Conservation (phyloP, 2,888 invertebrate genomes). For the Cantharis rufa region DNA sequence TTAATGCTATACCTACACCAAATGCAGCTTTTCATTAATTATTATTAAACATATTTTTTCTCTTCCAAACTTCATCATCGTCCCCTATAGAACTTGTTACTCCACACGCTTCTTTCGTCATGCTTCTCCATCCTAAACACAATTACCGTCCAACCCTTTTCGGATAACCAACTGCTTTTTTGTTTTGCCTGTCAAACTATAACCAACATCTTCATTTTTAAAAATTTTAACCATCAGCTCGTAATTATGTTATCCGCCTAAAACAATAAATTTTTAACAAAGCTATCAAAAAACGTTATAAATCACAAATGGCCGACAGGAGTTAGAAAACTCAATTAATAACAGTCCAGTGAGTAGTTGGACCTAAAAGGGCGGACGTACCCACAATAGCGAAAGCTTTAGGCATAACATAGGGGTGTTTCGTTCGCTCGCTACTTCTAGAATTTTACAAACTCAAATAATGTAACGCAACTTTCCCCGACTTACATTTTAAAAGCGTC, state of each 20-base stretch:
- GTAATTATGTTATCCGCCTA: conserved; percentile 40
- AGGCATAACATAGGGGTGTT: conserved; percentile 36
- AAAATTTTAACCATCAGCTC: background rate
- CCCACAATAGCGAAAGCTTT: conserved; percentile 45
- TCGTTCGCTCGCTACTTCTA: conserved; percentile 14
- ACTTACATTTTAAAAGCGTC: background rate
- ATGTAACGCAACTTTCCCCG: background rate
- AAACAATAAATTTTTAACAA: conserved; percentile 39
- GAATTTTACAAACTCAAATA: background rate
- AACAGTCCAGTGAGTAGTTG: conserved; percentile 34
- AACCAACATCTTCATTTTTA: background rate
- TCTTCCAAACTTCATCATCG: background rate
- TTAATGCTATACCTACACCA: conserved; percentile 4
- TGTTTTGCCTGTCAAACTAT: background rate
- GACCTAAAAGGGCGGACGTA: conserved; percentile 45
- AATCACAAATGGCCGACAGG: conserved; percentile 46
- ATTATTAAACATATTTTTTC: background rate
- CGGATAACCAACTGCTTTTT: background rate
- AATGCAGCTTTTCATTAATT: background rate
- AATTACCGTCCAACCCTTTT: background rate
- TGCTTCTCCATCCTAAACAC: background rate
- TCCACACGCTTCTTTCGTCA: conserved; percentile 1
- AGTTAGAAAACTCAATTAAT: conserved; percentile 43
- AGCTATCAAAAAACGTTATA: conserved; percentile 40
- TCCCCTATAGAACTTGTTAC: conserved; percentile 2